phyloP scores from a whole-genome alignment of 2,888 invertebrate species.

The Pseudanteris insignis region DNA sequence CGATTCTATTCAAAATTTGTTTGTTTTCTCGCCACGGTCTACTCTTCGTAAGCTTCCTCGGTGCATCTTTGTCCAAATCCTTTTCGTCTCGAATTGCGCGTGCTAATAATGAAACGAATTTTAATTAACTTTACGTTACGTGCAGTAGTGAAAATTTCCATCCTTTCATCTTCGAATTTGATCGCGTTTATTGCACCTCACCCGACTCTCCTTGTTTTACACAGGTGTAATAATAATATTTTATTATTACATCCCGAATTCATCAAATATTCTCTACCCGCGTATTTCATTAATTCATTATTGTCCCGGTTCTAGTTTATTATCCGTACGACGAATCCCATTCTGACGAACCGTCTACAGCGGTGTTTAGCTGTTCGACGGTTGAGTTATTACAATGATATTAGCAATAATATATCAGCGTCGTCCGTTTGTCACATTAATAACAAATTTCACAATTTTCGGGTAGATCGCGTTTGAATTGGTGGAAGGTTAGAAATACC shows the following conservation, averaged over 20 bases:
- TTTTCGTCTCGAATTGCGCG: background rate
- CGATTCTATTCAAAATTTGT: slow-evolving; percentile 34
- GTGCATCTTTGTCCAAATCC: slow-evolving; percentile 11
- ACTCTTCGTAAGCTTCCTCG: slow-evolving; percentile 3
- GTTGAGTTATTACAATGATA: slow-evolving; percentile 48
- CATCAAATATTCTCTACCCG: no score
- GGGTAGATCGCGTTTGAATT: slow-evolving; percentile 45
- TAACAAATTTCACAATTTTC: slow-evolving; percentile 60
- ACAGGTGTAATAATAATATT: no score
- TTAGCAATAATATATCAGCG: no score
- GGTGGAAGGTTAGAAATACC: slow-evolving; percentile 48
- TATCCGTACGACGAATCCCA: no score
- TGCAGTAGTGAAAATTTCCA: slow-evolving; percentile 3
- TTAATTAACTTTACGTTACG: slow-evolving; percentile 14
- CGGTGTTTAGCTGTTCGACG: no score
- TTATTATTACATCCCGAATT: no score
- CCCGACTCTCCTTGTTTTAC: no score
- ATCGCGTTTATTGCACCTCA: no score
- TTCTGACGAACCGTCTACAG: no score
- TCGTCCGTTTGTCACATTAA: slow-evolving; percentile 51
- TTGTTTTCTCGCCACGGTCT: slow-evolving; percentile 29
- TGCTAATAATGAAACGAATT: slow-evolving; percentile 14
- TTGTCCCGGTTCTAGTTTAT: no score
- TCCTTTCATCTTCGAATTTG: background rate
- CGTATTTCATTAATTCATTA: no score